A percentile compares a stretch with the other conserved stretches of the same genome.
Conservation (phyloP, 2,797 vertebrate genomes). For the Oreonectes daqikongensis region DNA sequence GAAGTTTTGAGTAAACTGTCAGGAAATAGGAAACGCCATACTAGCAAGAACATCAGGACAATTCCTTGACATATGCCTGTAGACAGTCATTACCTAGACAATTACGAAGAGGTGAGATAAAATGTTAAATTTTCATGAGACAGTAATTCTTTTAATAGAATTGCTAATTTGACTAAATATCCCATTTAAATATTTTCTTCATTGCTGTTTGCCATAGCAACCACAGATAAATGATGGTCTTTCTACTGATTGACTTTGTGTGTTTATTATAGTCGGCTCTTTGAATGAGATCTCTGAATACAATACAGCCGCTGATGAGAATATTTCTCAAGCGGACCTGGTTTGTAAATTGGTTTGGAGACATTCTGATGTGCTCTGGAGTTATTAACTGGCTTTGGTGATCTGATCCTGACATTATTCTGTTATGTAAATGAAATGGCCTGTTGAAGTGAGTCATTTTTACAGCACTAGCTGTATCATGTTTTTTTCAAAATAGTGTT, state of each 20-base stretch:
- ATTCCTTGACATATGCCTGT: slow-evolving; percentile 37
- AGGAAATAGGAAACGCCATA: too few species aligned
- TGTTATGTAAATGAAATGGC: neutral
- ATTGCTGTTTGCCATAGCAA: slow-evolving; percentile 73
- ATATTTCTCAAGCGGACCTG: slow-evolving; percentile 67
- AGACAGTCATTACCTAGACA: slow-evolving; percentile 85
- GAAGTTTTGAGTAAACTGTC: too few species aligned
- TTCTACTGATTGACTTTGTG: slow-evolving; percentile 72
- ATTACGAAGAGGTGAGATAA: slow-evolving; percentile 77
- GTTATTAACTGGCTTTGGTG: slow-evolving; percentile 51
- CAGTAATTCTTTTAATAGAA: slow-evolving; percentile 72
- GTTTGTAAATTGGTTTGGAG: slow-evolving; percentile 60
- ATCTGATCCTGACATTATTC: neutral
- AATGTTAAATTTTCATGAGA: slow-evolving; percentile 82
- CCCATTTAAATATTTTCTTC: slow-evolving; percentile 78
- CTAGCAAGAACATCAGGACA: neutral
- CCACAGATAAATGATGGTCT: slow-evolving; percentile 77
- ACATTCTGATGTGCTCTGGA: slow-evolving; percentile 50
- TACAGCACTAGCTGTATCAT: neutral
- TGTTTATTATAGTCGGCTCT: slow-evolving; percentile 58
- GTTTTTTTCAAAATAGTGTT: neutral
- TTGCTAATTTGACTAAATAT: slow-evolving; percentile 79
- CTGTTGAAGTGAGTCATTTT: neutral
- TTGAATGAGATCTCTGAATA: slow-evolving; percentile 61
- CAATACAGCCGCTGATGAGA: slow-evolving; percentile 68